Base-by-base conservation (phyloP, 2,888 invertebrate genomes). In the Cheilosia vulpina region DNA sequence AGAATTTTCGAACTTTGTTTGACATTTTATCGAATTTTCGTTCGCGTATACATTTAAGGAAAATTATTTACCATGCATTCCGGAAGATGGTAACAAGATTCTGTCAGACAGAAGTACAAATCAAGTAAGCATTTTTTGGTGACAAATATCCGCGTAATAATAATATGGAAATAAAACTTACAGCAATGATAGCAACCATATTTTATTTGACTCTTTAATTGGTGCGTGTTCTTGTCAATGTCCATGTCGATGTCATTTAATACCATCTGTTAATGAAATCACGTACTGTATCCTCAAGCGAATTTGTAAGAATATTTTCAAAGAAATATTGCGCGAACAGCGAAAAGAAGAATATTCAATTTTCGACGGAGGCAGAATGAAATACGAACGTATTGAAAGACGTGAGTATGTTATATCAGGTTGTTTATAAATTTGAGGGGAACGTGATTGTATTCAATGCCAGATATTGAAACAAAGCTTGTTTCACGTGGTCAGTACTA, bases 61-160 rank as follows among this genome's bases (percentile, higher is more conserved):
- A 24, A 45, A 17, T 9, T 47, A 9, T 17, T 9, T 19, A 53
- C 17, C n/a, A 78, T 71, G 58, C 11, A 7, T 24, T 34, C 53
- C 27, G 17, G 19, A 66, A 66, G 19, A 79, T 79, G 71, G 58
- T 79, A 72, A 60, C 58, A 43, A 21, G 21, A 9, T 24, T 11
- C 13, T 71, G 58, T 50, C 57, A 38, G 13, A 38, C 41, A n/a
- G 15, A 31, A 38, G 1, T 1, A 2, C 15, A 47, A 57, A 11
- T 50, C 7, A 5, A 6, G 76, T 68, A 62, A 77, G 60, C 1
- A 43, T 19, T 17, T 6, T 13, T 47, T 9, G 19, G 19, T 19
- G 3, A 9, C 17, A 19, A 4, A 47, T n/a, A 5, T 2, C 0
- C n/a, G 1, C n/a, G 1, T 9, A 19, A 7, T 2, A n/a, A 45